Percentiles rank a stretch among this genome's conserved stretches.
These are phyloP conservation scores for Tetrax tetrax DNA, from an alignment of 2,113 vertebrate genomes.

Conservation along the genomic window DNA sequence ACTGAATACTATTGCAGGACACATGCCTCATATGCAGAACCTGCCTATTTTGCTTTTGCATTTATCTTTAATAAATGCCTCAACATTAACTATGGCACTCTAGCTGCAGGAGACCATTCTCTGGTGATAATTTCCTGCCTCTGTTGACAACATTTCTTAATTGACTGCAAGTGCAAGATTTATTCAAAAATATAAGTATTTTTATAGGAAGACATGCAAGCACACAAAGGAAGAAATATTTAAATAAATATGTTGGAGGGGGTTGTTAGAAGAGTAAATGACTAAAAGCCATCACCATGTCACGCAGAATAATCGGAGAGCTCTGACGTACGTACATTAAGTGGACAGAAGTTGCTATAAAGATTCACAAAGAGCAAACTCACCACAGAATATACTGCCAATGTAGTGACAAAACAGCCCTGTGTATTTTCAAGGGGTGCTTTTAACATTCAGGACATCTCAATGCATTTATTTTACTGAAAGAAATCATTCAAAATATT, in stretches of 20 bases:
- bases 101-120: not conserved
- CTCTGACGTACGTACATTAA: not conserved
- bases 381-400: not conserved
- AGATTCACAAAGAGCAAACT: not conserved
- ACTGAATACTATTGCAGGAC: not conserved
- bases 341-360: not conserved
- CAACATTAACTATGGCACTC: not conserved
- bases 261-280: not conserved
- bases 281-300: not conserved
- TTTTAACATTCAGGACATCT: not conserved
- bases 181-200: not conserved
- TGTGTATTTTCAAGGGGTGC: not conserved
- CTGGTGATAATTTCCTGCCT: not conserved
- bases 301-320: not conserved
- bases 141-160: not conserved
- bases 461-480: not conserved
- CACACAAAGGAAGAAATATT: not conserved
- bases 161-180: not conserved
- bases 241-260: not conserved
- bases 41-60: not conserved
- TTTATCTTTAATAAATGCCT: constrained; percentile 7
- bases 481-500: not conserved
- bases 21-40: not conserved
- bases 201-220: not conserved
- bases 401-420: not conserved